These are phyloP conservation scores for Scaptomyza graminum DNA, from an alignment of 1,140 invertebrate genomes.

Conservation along the genomic window DNA sequence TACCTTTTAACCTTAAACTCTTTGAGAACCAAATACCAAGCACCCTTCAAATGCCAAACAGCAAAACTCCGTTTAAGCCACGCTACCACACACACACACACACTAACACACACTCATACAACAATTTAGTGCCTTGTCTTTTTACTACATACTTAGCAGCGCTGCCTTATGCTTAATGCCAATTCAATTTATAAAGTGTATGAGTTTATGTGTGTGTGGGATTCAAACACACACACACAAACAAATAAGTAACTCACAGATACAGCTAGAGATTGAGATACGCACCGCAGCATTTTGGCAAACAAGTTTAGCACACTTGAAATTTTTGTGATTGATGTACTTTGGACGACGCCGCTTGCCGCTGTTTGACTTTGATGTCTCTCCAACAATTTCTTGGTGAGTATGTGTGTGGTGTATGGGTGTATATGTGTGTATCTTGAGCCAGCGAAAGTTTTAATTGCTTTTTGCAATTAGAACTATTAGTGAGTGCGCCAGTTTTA, in stretches of 20 bases:
- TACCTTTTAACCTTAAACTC: conserved; percentile 44
- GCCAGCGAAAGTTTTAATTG: conserved; percentile 79
- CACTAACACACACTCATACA: neutral
- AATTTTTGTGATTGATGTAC: conserved; percentile 82
- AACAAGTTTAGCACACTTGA: conserved; percentile 80
- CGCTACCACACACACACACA: conserved; percentile 2
- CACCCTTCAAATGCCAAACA: conserved; percentile 61
- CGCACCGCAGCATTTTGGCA: conserved; percentile 65
- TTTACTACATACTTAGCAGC: conserved; percentile 70
- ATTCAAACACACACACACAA: neutral
- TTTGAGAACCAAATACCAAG: conserved; percentile 44
- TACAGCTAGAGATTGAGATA: conserved; percentile 38
- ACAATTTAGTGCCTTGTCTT: conserved; percentile 42
- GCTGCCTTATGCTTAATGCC: conserved; percentile 75
- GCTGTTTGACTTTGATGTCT: conserved; percentile 79
- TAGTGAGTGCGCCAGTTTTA: conserved; percentile 74
- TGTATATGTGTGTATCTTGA: conserved; percentile 60
- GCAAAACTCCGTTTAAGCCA: conserved; percentile 54
- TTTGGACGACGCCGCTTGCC: conserved; percentile 54
- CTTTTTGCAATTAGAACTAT: conserved; percentile 83
- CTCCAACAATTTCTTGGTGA: conserved; percentile 46
- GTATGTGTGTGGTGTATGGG: conserved; percentile 7
- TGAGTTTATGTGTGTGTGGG: neutral
- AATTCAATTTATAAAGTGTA: conserved; percentile 78
- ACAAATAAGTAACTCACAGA: neutral